Base-by-base conservation (phyloP, 2,888 invertebrate genomes). In the Ernsta delagoae region DNA sequence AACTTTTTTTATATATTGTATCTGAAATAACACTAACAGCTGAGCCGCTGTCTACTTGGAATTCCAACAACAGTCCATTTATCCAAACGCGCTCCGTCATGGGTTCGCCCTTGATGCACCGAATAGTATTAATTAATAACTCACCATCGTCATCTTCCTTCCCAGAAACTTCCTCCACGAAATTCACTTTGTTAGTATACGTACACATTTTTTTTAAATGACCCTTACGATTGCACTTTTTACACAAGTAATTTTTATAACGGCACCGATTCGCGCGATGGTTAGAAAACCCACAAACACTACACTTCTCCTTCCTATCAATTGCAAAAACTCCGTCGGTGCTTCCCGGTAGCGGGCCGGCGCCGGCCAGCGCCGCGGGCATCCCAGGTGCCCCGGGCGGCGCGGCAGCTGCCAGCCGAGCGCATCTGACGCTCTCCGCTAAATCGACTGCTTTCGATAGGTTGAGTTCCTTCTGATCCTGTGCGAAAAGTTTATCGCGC, bases 11-110 rank as follows among this genome's bases (percentile, higher is more conserved):
- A 16, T 72, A 75, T 1, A 41, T 65, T 59, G 71, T 34, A 31
- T 73, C 53, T 1, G 72, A 71, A 53, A 75, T 72, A 36, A 73
- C 54, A 16, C 71, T 73, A 7, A 73, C 75, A 9, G 71, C 72
- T 4, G 73, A 75, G 3, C 73, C 73, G 54, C 75, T 73, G 59
- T 73, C 75, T 12, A 73, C 62, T 63, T 73, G 62, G 45, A 75
- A 71, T 56, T 74, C 70, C 41, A 74, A 71, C 59, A 50, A 24
- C 31, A 62, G 8, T 9, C 69, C 73, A 64, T 65, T 31, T 16
- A 73, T 16, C 31, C 0, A 9, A 12, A 75, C 70, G 7, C 62
- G 61, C 39, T 72, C 73, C 9, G 70, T 69, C 73, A 74, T 74
- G 7, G 72, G 73, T 34, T 63, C 59, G 9, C 70, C 71, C 8